A percentile compares a stretch with the other conserved stretches of the same genome.
These are phyloP conservation scores for Rugalucina vietnamica DNA, from an alignment of 2,888 invertebrate genomes.

Conservation along the genomic window DNA sequence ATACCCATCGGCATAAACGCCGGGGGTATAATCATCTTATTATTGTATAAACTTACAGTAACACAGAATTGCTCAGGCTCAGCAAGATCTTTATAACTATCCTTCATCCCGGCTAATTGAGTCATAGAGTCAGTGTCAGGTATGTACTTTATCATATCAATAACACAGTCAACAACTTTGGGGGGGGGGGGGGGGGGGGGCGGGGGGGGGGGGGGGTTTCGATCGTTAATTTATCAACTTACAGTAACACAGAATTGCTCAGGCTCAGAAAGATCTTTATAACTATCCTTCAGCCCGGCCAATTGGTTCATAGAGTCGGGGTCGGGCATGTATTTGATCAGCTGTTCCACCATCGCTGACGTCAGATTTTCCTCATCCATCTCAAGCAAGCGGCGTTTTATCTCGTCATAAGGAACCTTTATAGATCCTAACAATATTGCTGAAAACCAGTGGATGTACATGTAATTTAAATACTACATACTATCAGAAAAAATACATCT, in stretches of 20 bases:
- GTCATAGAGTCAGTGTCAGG: not conserved
- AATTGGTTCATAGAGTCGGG: constrained; percentile 94
- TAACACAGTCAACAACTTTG: too few relatives aligned
- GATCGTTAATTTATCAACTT: too few relatives aligned
- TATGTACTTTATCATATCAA: not conserved
- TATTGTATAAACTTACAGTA: not conserved
- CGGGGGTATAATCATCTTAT: too few relatives aligned
- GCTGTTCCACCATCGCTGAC: constrained; percentile 93
- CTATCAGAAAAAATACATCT: too few relatives aligned
- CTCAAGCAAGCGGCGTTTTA: constrained; percentile 90
- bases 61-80: not conserved
- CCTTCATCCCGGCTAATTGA: not conserved
- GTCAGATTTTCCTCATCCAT: constrained; percentile 94
- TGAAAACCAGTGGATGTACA: too few relatives aligned
- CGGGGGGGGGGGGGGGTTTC: too few relatives aligned
- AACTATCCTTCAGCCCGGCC: constrained; percentile 90
- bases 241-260: constrained; percentile 97
- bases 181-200: too few relatives aligned
- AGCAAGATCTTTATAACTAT: not conserved
- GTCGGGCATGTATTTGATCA: constrained; percentile 95
- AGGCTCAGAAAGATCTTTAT: constrained; percentile 91
- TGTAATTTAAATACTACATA: too few relatives aligned
- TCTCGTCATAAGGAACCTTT: constrained; percentile 85
- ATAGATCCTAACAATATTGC: constrained; percentile 85
- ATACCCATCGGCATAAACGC: too few relatives aligned